phyloP scores from a whole-genome alignment of 2,888 invertebrate species.

The Sialis fuliginosa region DNA sequence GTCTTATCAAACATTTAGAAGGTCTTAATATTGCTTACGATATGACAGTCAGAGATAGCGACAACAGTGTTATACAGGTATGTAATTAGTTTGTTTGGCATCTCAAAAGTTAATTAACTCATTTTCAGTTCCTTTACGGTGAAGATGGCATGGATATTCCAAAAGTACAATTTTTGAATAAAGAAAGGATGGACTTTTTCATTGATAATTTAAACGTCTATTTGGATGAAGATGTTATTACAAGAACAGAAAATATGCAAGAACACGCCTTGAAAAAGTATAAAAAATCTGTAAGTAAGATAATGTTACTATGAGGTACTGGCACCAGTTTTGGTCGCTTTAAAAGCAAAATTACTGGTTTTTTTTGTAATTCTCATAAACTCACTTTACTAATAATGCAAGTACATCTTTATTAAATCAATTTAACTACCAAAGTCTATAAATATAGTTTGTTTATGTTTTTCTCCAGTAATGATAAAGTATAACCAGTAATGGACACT shows the following conservation, averaged over 20 bases:
- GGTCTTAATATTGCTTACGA: constrained; percentile 88
- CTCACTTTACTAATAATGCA: too few relatives aligned
- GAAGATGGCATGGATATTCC: constrained; percentile 86
- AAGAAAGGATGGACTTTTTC: constrained; percentile 61
- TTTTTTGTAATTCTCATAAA: too few relatives aligned
- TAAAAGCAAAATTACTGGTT: too few relatives aligned
- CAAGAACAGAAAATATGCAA: constrained; percentile 36
- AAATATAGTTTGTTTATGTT: too few relatives aligned
- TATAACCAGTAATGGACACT: too few relatives aligned
- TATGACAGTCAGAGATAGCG: constrained; percentile 87
- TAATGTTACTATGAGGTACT: too few relatives aligned
- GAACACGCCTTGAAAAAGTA: constrained; percentile 34
- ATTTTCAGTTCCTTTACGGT: constrained; percentile 62
- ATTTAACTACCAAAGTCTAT: too few relatives aligned
- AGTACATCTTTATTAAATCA: too few relatives aligned
- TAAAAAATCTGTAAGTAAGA: constrained; percentile 36
- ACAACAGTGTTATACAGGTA: constrained; percentile 78
- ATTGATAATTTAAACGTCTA: constrained; percentile 60
- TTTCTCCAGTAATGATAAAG: too few relatives aligned
- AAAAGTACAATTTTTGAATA: constrained; percentile 67
- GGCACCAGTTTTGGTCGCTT: too few relatives aligned
- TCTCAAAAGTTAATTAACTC: constrained; percentile 6
- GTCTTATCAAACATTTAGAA: constrained; percentile 94
- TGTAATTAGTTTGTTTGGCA: constrained; percentile 5
- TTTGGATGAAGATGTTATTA: constrained; percentile 34